Evolutionary conservation across 2,888 invertebrate species (phyloP), one percentile per base, ranked within the genome.

Genomic region (Melieria picta): DNA sequence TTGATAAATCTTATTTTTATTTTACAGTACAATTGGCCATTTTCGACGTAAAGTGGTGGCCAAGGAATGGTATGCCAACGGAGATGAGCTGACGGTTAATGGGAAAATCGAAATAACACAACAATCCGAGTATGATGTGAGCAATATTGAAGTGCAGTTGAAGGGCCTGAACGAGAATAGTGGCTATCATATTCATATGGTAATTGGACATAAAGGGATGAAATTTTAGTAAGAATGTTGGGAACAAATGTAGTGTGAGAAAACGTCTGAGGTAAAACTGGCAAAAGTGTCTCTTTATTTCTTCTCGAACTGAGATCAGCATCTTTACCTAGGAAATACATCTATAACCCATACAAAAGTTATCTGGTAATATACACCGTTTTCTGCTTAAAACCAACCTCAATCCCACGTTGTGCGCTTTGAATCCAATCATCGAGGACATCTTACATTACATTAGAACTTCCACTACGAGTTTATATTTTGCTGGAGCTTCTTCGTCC

Each of bases 61-160:
- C 0, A 92, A 91, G 79, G 94, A 95, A 80, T 96, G 96, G 96
- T 94, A 94, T 85, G 93, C 94, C 5, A 95, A 95, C 85, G 94
- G 93, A 0, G 89, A 90, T 72, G 86, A 88, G 0, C 85, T 91
- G 52, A 85, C 89, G 0, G 88, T 94, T 30, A 90, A 89, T 80
- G 96, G 96, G 9, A 92, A 92, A 85, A 85, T 96, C 42, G 95
- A 96, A 87, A 90, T 96, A 78, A 89, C 92, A 56, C 96, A 97
- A 86, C 94, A 95, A 86, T 93, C 94, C 0, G 93, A 93, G 85
- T 96, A 94, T 81, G 95, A 96, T 84, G 86, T 93, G 67, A 93
- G 94, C 65, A 93, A 94, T 80, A 90, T 94, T 7, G 92, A 94
- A 81, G 91, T 96, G 42, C 89, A 91, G 77, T 86, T 97, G 0